phyloP scores from a whole-genome alignment of 1,140 invertebrate species.

The Portunus trituberculatus region DNA sequence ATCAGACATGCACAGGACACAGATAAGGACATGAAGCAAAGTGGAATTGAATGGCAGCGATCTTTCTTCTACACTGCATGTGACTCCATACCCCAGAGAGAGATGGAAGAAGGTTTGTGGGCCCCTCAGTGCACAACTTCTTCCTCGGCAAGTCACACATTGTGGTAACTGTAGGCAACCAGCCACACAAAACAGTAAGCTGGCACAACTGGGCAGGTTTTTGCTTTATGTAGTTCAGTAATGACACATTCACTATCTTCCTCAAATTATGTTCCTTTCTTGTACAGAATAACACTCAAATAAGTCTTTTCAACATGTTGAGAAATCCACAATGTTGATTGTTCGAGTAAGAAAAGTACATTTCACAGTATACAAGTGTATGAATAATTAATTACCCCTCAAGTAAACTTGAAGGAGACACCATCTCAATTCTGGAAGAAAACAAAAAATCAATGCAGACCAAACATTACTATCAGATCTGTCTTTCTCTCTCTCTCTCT shows the following conservation, averaged over 20 bases:
- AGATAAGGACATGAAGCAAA: too few relatives aligned
- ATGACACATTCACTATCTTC: background rate
- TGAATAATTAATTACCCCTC: background rate
- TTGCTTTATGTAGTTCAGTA: background rate
- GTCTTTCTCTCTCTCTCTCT: background rate
- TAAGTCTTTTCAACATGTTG: background rate
- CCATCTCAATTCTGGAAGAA: constrained; percentile 68
- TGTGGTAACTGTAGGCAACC: background rate
- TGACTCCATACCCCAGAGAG: constrained; percentile 5
- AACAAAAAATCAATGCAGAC: constrained; percentile 45
- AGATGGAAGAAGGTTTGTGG: constrained; percentile 1
- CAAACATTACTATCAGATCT: background rate
- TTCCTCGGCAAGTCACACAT: constrained; percentile 55
- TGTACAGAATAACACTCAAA: background rate
- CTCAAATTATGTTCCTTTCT: background rate
- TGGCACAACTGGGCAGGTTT: background rate
- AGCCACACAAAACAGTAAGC: background rate
- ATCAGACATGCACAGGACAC: background rate
- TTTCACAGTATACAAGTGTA: background rate
- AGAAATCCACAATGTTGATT: background rate
- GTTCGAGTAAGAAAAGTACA: background rate
- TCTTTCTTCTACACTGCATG: background rate
- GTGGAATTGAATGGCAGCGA: too few relatives aligned
- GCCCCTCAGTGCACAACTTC: constrained; percentile 31
- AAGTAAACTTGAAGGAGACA: constrained; percentile 47